Conservation (phyloP, 2,113 vertebrate genomes). For the Cnemophilus loriae region DNA sequence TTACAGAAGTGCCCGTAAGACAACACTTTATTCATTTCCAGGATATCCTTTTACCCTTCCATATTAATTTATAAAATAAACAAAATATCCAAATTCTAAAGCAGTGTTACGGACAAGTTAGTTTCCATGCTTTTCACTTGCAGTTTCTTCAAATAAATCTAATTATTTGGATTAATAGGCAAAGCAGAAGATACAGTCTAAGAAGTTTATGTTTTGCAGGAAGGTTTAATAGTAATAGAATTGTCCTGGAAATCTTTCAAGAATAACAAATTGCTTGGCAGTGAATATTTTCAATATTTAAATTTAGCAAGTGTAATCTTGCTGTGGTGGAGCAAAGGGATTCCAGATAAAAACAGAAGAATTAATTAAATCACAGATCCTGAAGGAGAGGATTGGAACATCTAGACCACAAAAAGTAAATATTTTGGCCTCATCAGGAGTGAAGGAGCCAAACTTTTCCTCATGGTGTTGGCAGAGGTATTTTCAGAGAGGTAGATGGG, state of each 20-base stretch:
- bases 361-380: not conserved
- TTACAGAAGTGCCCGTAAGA: not conserved
- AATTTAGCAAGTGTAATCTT: not conserved
- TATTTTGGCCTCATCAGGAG: not conserved
- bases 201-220: not conserved
- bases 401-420: not conserved
- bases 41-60: not conserved
- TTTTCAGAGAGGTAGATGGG: not conserved
- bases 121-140: not conserved
- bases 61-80: not conserved
- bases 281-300: constrained; percentile 1
- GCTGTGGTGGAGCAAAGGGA: not conserved
- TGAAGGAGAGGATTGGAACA: not conserved
- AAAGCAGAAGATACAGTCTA: not conserved
- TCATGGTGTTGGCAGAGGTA: not conserved
- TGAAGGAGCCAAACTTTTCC: not conserved
- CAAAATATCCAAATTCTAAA: not conserved
- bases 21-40: not conserved
- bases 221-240: not conserved
- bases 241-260: constrained; percentile 3
- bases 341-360: not conserved
- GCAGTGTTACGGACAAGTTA: not conserved
- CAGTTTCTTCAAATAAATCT: not conserved
- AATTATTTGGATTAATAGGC: not conserved
- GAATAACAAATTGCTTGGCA: not conserved